Base-by-base conservation (phyloP, 1,140 invertebrate genomes). In the Paraescarpia echinospica region DNA sequence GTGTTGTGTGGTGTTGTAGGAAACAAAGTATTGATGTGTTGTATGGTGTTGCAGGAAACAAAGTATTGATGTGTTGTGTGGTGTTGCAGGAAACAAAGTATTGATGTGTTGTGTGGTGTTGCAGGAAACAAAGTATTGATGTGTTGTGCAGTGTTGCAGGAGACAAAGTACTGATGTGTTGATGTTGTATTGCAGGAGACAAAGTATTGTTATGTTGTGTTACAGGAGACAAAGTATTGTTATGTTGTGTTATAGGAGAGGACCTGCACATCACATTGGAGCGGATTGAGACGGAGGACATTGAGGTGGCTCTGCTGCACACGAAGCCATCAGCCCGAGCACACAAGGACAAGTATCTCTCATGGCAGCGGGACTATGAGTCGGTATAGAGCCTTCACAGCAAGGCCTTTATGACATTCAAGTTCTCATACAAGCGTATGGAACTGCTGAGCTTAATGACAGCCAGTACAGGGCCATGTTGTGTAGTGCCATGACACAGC, bases 351-450 rank as follows among this genome's bases (percentile, higher is more conserved):
- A 96, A 96, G 94, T 97, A 97, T 94, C 92, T 93, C 31, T 94
- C 95, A 89, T 97, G 97, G 97, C 95, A 96, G 94, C 94, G 96
- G 92, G 96, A 96, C 92, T 97, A 96, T 94, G 97, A 97, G 92
- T 96, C 96, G 91, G 95, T 96, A 34, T 97, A 90, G 89, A 31
- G 59, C 27, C 22, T 4, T 77, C 12, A 27, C 14, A 27, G 59
- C 22, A 27, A 77, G 27, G 14, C 59, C 8, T 12, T 77, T 77
- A 27, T 77, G 59, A 31, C 59, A 77, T 6, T 18, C 59, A 27
- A 22, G 12, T 77, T 77, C 8, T 51, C 48, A 51, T 18, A 51
- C n/a, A n/a, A n/a, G n/a, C n/a, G n/a, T 48, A 48, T 77, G 1
- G 22, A 77, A 77, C 22, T 2, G 5, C 18, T 18, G 41, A 41